Evolutionary conservation across 2,888 invertebrate genomes (phyloP), one percentile per base, ranked within the genome.

Genomic region (Chrysolina haemoptera): DNA sequence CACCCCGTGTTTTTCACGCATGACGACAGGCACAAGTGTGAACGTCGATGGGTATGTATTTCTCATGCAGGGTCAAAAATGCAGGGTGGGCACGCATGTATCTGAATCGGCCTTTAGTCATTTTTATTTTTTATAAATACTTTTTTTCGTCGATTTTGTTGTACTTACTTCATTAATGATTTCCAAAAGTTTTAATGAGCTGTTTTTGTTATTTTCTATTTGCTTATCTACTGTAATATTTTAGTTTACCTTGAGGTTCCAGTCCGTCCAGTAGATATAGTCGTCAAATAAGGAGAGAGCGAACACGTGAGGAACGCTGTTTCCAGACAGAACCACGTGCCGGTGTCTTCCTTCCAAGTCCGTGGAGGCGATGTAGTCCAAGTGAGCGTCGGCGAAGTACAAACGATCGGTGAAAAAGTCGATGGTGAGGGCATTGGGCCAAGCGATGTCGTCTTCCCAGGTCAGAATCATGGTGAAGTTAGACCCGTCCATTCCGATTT

Each of bases 191-290:
- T n/a, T n/a, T n/a, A n/a, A n/a, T n/a, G n/a, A n/a, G n/a, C n/a
- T n/a, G n/a, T n/a, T n/a, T n/a, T n/a, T n/a, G n/a, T n/a, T n/a
- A n/a, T n/a, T n/a, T n/a, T n/a, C n/a, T n/a, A n/a, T n/a, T n/a
- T n/a, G n/a, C n/a, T n/a, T n/a, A n/a, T n/a, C n/a, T n/a, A n/a
- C n/a, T n/a, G n/a, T n/a, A n/a, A n/a, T n/a, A n/a, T n/a, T n/a
- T n/a, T n/a, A n/a, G n/a, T n/a, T n/a, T n/a, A n/a, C n/a, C n/a
- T 98, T 98, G 66, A 97, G 89, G 87, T 99, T 99, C 99, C 99
- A 99, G 86, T 99, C 99, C 0, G 98, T 97, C 98, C 98, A 99
- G 89, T 94, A 99, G 20, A 96, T 91, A 82, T 91, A 93, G 83
- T 98, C 98, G 84, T 98, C 99, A 86, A 99, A 98, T 0, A 98